Conservation (phyloP, 2,797 vertebrate genomes). For the Gymnoscopelus microlampas region DNA sequence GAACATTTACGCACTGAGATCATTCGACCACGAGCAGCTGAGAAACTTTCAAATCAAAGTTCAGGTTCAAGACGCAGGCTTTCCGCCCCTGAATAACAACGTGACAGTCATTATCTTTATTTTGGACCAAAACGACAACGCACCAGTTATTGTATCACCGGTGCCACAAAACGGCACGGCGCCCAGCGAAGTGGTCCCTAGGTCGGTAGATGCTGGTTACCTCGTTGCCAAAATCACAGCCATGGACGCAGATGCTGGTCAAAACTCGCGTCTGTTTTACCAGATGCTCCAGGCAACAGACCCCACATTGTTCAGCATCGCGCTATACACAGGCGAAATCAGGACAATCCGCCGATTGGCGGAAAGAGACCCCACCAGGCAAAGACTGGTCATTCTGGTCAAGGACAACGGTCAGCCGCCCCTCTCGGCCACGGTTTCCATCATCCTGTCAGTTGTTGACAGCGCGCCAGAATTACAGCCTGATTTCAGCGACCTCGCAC, state of each 20-base stretch:
- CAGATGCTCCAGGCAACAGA: conserved; percentile 86
- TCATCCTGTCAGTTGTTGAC: conserved; percentile 89
- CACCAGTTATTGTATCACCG: conserved; percentile 82
- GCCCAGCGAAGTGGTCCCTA: conserved; percentile 79
- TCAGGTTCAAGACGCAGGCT: conserved; percentile 87
- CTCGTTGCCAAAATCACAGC: conserved; percentile 85
- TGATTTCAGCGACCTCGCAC: conserved; percentile 84
- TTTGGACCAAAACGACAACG: conserved; percentile 90
- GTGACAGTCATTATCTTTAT: conserved; percentile 86
- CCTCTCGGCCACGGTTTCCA: conserved; percentile 89
- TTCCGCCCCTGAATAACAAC: conserved; percentile 84
- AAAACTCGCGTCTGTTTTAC: conserved; percentile 88
- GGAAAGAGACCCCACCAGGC: conserved; percentile 82
- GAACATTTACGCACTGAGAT: conserved; percentile 90
- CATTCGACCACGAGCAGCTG: conserved; percentile 90
- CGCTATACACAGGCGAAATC: conserved; percentile 89
- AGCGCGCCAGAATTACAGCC: conserved; percentile 84
- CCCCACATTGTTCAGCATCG: conserved; percentile 85
- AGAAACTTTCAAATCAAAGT: conserved; percentile 87
- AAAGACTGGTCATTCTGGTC: conserved; percentile 87
- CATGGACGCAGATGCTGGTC: conserved; percentile 78
- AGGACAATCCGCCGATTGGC: conserved; percentile 85
- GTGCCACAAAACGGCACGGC: conserved; percentile 78
- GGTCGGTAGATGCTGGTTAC: conserved; percentile 84
- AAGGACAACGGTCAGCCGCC: conserved; percentile 89